Base-by-base conservation (phyloP, 2,113 vertebrate species). In the Panurus biarmicus region DNA sequence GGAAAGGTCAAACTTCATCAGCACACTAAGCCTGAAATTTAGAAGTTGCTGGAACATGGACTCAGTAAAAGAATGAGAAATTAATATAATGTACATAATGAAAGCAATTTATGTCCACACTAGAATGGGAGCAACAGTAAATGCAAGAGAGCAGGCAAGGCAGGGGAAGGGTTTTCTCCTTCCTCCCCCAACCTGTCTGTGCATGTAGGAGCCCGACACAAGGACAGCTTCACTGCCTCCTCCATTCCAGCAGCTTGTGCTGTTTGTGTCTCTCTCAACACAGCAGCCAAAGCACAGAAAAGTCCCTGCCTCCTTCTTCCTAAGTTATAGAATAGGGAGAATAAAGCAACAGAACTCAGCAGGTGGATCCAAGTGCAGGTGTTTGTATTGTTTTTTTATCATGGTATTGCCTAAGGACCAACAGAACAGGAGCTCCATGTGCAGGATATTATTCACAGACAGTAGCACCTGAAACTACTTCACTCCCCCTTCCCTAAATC, bases 281-380 rank as follows among this genome's bases (percentile, higher is more conserved):
- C 38, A 73, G 87, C 40, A 91, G 79, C 13, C 35, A 45, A 48
- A 72, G 57, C 24, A 24, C 61, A 74, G 44, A 20, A 35, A 47
- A 66, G 40, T 10, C 60, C 5, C 26, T 38, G 44, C 23, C 40
- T 65, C 53, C n/a, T 69, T 35, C 24, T 53, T 12, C 53, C 62
- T 61, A 38, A 44, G 21, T 20, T 35, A 22, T 0, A 66, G 67
- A 62, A 77, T 23, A 71, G 31, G 77, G 65, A 87, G 45, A 17
- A 25, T 10, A 66, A 91, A 83, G 62, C 24, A 1, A 28, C 51
- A 83, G 51, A 77, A 73, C 29, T 51, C 58, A 60, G 89, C 89
- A 95, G 79, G 78, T 80, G 82, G 44, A 89, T 79, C 22, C 82
- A 73, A 64, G 78, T 67, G 87, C 89, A 93, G 81, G 71, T 77